Evolutionary conservation across 1,140 invertebrate genomes (phyloP), one percentile per base, ranked within the genome.

Genomic region (Drosophila punjabiensis): DNA sequence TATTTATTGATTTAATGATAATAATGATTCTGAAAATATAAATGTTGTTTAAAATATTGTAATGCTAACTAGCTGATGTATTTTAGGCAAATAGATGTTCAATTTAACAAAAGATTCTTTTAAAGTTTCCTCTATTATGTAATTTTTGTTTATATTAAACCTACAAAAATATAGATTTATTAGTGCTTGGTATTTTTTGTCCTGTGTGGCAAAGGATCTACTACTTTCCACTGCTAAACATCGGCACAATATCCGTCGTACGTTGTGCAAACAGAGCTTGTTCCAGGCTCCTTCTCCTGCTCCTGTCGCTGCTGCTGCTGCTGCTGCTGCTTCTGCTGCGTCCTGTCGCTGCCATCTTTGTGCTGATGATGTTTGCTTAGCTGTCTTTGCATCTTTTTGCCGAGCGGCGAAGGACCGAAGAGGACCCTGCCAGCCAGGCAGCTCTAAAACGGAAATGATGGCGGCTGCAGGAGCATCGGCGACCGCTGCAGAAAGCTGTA

Each of bases 351-450:
- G 89, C 83, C 89, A 88, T 91, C 88, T 88, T 91, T 84, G 81
- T 88, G 81, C 85, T 83, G 89, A 88, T 91, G 84, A 85, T 91
- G 88, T 91, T 91, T 91, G 88, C 89, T 91, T 91, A 91, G 88
- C 88, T 91, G 88, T 91, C 88, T 92, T 91, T 91, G 84, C 84
- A 91, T 91, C 81, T 89, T 89, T 88, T 88, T 80, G 76, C 79
- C 64, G 76, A 67, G 74, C 62, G 24, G 62, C 73, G 61, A 81
- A 75, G 74, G 62, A 77, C 66, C 79, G 75, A 84, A 79, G 83
- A 79, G 83, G 62, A 67, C 50, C 48, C 39, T 52, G 59, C 35
- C 50, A 64, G 20, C 24, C 33, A 62, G 33, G 28, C 50, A 56
- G 75, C 80, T 87, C 84, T 88, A 83, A 84, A 79, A 91, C 88